These are phyloP conservation scores for Sinodicranocentrus sp. DNA, from an alignment of 2,888 invertebrate species.

Conservation along the genomic window DNA sequence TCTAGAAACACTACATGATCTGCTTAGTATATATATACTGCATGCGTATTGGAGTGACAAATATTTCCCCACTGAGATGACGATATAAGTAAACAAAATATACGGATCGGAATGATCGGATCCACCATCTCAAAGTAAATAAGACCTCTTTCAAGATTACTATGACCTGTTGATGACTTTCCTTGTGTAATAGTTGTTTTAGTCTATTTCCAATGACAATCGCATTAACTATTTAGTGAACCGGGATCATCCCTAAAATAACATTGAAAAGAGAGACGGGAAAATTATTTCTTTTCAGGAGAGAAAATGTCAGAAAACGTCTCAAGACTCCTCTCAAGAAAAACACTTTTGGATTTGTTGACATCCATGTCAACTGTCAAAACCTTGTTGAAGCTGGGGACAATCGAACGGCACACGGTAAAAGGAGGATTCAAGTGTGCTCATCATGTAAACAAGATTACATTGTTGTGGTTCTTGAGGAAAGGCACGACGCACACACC, in stretches of 20 bases:
- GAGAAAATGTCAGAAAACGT: no score
- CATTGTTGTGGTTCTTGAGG: slow-evolving; percentile 17
- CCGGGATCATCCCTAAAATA: no score
- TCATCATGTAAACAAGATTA: slow-evolving; percentile 23
- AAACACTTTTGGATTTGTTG: slow-evolving; percentile 30
- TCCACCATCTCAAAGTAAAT: background rate
- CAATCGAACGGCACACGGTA: background rate
- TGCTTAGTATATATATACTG: background rate
- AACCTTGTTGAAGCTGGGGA: background rate
- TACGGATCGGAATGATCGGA: background rate
- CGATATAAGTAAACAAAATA: background rate
- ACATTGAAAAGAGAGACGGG: no score
- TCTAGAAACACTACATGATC: slow-evolving; percentile 29
- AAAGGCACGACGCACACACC: no score
- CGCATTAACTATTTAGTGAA: no score
- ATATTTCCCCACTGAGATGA: slow-evolving; percentile 12
- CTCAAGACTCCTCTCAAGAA: no score
- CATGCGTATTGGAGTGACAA: slow-evolving; percentile 17
- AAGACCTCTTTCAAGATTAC: background rate
- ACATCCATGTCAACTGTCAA: slow-evolving; percentile 64
- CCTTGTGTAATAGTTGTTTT: background rate
- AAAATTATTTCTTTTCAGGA: no score
- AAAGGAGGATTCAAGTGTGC: slow-evolving; percentile 15
- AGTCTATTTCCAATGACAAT: slow-evolving; percentile 30
- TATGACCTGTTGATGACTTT: slow-evolving; percentile 53